A percentile compares a stretch with the other conserved stretches of the same genome.
Conservation (phyloP, 2,113 vertebrate genomes). For the Neoarius graeffei region DNA sequence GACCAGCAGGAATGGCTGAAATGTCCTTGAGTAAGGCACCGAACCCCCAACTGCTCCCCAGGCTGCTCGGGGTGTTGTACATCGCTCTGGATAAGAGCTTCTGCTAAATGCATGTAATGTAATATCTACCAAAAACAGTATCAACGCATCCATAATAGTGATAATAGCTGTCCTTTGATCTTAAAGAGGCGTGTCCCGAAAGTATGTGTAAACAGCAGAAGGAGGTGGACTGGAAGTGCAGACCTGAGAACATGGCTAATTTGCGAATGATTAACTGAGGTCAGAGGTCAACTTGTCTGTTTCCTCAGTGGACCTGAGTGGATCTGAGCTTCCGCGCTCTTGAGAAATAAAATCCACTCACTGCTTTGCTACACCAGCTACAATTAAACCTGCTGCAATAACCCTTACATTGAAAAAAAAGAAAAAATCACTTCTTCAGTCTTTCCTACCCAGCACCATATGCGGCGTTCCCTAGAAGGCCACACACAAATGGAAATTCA, state of each 20-base stretch:
- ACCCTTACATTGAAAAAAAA: not conserved
- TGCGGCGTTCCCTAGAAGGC: not conserved
- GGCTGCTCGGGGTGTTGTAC: too few relatives aligned
- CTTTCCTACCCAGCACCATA: not conserved
- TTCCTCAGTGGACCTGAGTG: conserved; percentile 38
- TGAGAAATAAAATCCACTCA: not conserved
- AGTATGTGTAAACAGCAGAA: conserved; percentile 33
- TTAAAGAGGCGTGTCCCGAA: conserved; percentile 38
- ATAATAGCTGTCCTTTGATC: not conserved
- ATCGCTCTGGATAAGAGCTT: too few relatives aligned
- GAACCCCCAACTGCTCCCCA: too few relatives aligned
- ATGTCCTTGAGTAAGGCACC: too few relatives aligned
- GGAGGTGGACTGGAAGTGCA: not conserved
- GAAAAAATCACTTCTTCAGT: not conserved
- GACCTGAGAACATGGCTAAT: conserved; percentile 47
- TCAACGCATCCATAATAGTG: not conserved
- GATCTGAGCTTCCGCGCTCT: conserved; percentile 32
- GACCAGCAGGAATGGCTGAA: too few relatives aligned
- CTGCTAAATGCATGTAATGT: too few relatives aligned
- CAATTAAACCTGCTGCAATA: not conserved
- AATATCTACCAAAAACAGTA: too few relatives aligned
- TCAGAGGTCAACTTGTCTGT: conserved; percentile 42
- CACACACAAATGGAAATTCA: conserved; percentile 35
- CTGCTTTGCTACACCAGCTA: not conserved
- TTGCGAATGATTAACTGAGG: conserved; percentile 45